Evolutionary conservation across 2,797 vertebrate species (phyloP).

Genomic region (Rhyacichthys aspro): DNA sequence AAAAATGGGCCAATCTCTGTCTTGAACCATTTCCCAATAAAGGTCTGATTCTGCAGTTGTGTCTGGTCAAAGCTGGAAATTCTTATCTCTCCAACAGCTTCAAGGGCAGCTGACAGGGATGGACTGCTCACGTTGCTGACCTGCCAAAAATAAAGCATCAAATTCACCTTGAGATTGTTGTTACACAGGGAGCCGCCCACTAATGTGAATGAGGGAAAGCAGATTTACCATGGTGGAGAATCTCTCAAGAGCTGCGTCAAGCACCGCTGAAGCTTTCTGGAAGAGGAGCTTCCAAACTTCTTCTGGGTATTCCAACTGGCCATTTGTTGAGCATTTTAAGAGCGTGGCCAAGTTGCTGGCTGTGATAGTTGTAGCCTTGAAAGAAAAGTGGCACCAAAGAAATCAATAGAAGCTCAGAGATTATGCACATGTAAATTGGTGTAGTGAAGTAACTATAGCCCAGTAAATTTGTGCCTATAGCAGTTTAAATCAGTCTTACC

Average conservation of each 20-base stretch:
- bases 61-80: constrained; percentile 36
- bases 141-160: constrained; percentile 16
- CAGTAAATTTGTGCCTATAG: neutral
- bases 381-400: neutral
- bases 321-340: constrained; percentile 44
- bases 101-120: constrained; percentile 36
- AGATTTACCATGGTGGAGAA: constrained; percentile 40
- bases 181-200: neutral
- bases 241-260: constrained; percentile 42
- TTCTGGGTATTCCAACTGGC: constrained; percentile 6
- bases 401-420: neutral
- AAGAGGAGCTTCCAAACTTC: constrained; percentile 47
- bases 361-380: constrained; percentile 28
- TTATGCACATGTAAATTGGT: neutral
- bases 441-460: neutral
- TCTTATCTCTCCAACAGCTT: constrained; percentile 53
- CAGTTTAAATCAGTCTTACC: constrained; percentile 30
- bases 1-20: constrained; percentile 43
- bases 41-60: constrained; percentile 28
- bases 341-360: constrained; percentile 31
- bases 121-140: constrained; percentile 12
- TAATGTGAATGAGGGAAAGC: neutral
- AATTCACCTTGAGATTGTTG: neutral
- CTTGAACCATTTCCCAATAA: constrained; percentile 50
- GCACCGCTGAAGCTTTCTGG: constrained; percentile 27